Evolutionary conservation across 1,140 invertebrate species (phyloP).

Genomic region (Microplitis demolitor): DNA sequence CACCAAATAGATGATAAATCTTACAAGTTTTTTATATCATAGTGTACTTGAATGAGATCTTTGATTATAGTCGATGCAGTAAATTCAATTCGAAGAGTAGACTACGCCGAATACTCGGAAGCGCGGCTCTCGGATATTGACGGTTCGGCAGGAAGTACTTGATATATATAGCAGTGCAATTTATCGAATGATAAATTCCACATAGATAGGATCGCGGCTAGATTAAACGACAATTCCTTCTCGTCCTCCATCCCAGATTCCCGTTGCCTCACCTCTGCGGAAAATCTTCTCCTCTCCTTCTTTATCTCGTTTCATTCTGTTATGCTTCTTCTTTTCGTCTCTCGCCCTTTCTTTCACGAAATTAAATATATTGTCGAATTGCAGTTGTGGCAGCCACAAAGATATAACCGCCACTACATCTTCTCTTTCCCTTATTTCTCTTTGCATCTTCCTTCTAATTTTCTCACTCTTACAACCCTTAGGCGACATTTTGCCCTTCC

Average conservation of each 20-base stretch:
- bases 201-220: conserved; percentile 59
- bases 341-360: conserved; percentile 37
- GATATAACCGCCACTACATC: conserved; percentile 37
- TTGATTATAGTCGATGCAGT: conserved; percentile 7
- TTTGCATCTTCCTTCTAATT: conserved; percentile 14
- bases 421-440: conserved; percentile 23
- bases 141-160: conserved; percentile 42
- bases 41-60: conserved; percentile 2
- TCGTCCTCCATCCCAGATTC: conserved; percentile 26
- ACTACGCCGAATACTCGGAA: conserved; percentile 24
- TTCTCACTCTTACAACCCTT: conserved; percentile 1
- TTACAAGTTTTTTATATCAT: background rate
- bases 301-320: conserved; percentile 18
- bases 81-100: conserved; percentile 18
- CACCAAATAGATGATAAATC: conserved; percentile 4
- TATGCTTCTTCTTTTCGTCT: conserved; percentile 14
- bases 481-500: conserved; percentile 22
- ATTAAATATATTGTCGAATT: conserved; percentile 62
- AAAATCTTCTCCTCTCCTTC: conserved; percentile 25
- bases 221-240: conserved; percentile 60
- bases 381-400: conserved; percentile 44
- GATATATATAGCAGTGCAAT: conserved; percentile 52
- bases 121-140: conserved; percentile 31
- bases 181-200: conserved; percentile 64
- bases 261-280: conserved; percentile 27